Base-by-base conservation (phyloP, 2,888 invertebrate genomes). In the Hesperia comma region DNA sequence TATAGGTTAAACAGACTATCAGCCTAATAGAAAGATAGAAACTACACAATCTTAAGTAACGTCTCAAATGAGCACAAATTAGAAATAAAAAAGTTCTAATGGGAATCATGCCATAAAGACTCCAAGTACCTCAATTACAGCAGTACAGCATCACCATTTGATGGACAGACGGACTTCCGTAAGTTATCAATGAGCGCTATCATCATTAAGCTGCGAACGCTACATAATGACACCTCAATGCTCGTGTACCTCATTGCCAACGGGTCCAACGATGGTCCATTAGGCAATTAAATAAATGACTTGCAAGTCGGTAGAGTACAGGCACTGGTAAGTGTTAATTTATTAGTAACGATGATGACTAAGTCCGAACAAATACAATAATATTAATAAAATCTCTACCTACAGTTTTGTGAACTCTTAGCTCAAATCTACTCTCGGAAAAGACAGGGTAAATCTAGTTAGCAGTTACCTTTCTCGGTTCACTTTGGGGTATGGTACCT, bases 261-360 rank as follows among this genome's bases (percentile, higher is more conserved):
- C 46, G 46, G 56, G 55, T 33, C 63, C 46, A 14, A 37, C 46
- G 46, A 63, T 63, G 46, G 55, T 43, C 55, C 55, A 63, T 63
- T 63, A 63, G 54, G 54, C 54, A 54, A 54, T 54, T 54, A 54
- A 21, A 33, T 3, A 33, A 54, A 54, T 54, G 54, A 54, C 54
- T 54, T 54, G 54, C 54, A 54, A 54, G 54, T 33, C 33, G 7
- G 54, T 33, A 53, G 33, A 32, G 54, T 33, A 33, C 33, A 17
- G 15, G 21, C 21, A 21, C 14, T 10, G 15, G 7, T 33, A 17
- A 54, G 33, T 33, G 33, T 54, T 54, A 54, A 33, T 54, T 33
- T 54, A 33, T 54, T 33, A 54, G 15, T 51, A 7, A 21, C 4
- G 1, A n/a, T 33, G 32, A 54, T 33, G 33, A 54, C 26, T 53